phyloP scores from a whole-genome alignment of 2,888 invertebrate genomes.

The Salticus scenicus region DNA sequence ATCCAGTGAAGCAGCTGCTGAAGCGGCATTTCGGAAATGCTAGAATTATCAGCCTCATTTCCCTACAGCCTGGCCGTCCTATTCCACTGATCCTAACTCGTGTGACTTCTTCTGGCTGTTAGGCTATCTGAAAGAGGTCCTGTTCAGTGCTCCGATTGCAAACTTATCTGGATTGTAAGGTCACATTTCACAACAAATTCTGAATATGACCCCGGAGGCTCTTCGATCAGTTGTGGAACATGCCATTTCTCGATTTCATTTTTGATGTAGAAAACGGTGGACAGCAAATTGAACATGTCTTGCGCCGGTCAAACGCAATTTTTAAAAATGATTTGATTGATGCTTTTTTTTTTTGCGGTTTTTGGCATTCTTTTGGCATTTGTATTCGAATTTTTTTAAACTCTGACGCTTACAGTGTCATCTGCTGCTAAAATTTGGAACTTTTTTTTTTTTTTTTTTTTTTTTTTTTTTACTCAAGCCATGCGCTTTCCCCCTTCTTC shows the following conservation, averaged over 20 bases:
- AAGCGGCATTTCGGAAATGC: slow-evolving; percentile 6
- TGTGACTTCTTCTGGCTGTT: slow-evolving; percentile 15
- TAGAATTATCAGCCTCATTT: slow-evolving; percentile 4
- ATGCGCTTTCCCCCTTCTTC: neutral
- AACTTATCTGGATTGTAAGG: neutral
- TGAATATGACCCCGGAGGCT: neutral
- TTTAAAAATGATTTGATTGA: slow-evolving; percentile 17
- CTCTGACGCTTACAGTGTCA: neutral
- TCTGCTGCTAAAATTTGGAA: too few relatives aligned
- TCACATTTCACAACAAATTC: neutral
- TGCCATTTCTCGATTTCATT: neutral
- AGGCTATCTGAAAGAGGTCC: slow-evolving; percentile 2
- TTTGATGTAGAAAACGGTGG: slow-evolving; percentile 16
- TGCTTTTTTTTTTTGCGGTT: slow-evolving; percentile 10
- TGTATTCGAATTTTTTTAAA: neutral
- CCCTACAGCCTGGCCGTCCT: neutral
- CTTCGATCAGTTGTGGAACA: slow-evolving; percentile 20
- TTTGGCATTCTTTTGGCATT: slow-evolving; percentile 5
- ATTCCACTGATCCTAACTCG: slow-evolving; percentile 1
- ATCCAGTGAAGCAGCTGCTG: slow-evolving; percentile 18
- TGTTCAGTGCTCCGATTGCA: slow-evolving; percentile 18
- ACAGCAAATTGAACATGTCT: slow-evolving; percentile 7
- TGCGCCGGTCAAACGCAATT: neutral
- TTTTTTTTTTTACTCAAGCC: neutral
- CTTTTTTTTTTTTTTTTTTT: neutral